phyloP scores from a whole-genome alignment of 2,797 vertebrate species.

The Gadopsis marmoratus region DNA sequence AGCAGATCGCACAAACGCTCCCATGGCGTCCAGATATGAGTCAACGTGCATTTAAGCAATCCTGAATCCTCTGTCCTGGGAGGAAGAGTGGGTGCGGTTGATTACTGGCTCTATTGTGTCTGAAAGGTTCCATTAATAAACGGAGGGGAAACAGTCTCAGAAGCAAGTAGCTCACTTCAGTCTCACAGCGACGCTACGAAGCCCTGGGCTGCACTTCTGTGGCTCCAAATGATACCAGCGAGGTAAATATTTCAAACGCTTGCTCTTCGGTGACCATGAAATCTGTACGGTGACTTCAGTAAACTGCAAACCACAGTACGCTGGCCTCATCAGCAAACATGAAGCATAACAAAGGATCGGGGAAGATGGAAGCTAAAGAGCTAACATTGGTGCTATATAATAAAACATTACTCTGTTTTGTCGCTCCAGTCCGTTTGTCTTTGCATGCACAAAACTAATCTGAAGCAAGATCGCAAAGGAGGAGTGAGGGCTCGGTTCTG shows the following conservation, averaged over 20 bases:
- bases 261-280: neutral
- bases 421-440: neutral
- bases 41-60: conserved; percentile 8
- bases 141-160: neutral
- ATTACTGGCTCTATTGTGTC: neutral
- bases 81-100: conserved; percentile 16
- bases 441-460: neutral
- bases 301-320: neutral
- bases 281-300: neutral
- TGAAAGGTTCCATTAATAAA: neutral
- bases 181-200: neutral
- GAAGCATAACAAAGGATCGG: neutral
- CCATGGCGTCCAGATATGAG: neutral
- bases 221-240: neutral
- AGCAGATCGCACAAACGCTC: conserved; percentile 5
- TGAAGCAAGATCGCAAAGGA: neutral
- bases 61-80: neutral
- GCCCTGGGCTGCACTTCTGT: neutral
- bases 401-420: neutral
- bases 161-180: neutral
- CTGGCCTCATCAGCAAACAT: neutral
- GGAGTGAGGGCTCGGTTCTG: neutral
- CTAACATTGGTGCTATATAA: neutral
- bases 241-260: neutral
- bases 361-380: neutral